A percentile compares a stretch with the other conserved stretches of the same genome.
phyloP scores from a whole-genome alignment of 2,113 vertebrate genomes.

The Chloropsis cyanopogon region DNA sequence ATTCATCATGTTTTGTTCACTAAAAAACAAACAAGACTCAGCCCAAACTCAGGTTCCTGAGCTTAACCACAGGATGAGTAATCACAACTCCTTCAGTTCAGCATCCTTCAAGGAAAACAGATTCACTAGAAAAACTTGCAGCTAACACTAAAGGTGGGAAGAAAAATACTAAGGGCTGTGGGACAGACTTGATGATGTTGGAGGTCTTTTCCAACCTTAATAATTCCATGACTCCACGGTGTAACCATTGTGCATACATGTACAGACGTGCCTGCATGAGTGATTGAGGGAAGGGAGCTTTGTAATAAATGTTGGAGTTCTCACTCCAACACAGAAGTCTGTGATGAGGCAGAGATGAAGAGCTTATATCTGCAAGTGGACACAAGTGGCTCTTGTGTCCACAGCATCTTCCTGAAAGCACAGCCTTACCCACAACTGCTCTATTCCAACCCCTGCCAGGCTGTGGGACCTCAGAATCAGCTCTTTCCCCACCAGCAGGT shows the following conservation, averaged over 20 bases:
- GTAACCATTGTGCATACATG: accelerated
- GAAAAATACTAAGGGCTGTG: not conserved
- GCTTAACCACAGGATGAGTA: not conserved
- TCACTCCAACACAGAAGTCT: not conserved
- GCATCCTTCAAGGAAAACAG: not conserved
- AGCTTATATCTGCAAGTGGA: not conserved
- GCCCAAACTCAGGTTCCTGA: not conserved
- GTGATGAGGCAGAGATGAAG: not conserved
- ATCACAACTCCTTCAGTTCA: not conserved
- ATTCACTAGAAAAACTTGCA: not conserved
- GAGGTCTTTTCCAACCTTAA: not conserved
- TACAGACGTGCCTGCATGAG: accelerated
- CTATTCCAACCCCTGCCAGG: not conserved
- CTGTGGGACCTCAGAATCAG: not conserved
- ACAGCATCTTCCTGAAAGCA: accelerated
- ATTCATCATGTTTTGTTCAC: not conserved
- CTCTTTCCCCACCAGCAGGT: not conserved
- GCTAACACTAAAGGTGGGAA: not conserved
- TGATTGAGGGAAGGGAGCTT: not conserved
- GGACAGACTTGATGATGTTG: not conserved
- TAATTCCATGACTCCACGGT: not conserved
- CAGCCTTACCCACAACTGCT: not conserved
- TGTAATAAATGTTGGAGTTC: accelerated
- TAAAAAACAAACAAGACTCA: not conserved
- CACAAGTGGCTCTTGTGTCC: too few relatives aligned